Evolutionary conservation across 2,113 vertebrate species (phyloP).

Genomic region (Caranx ignobilis): DNA sequence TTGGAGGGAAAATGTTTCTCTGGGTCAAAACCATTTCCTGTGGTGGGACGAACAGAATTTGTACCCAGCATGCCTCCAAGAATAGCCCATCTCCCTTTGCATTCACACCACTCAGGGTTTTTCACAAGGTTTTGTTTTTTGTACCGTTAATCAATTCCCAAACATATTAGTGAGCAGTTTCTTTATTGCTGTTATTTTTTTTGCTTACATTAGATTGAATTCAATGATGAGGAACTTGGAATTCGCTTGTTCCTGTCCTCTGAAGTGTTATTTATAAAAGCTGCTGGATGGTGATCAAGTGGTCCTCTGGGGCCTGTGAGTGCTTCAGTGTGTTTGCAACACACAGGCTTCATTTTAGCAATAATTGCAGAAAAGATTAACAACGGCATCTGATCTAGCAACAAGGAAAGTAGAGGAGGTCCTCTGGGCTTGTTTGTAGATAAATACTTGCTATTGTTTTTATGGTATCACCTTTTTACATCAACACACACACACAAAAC

Average conservation of each 20-base stretch:
- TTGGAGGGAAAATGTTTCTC: conserved; percentile 75
- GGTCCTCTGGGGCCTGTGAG: conserved; percentile 25
- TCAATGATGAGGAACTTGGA: neutral
- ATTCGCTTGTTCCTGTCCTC: conserved; percentile 3
- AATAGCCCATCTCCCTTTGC: conserved; percentile 42
- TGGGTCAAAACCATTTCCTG: conserved; percentile 81
- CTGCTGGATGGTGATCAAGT: conserved; percentile 47
- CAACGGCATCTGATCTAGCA: conserved; percentile 13
- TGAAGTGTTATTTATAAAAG: conserved; percentile 54
- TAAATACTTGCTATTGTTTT: conserved; percentile 56
- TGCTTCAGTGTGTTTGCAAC: neutral
- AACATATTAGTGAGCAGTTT: conserved; percentile 8
- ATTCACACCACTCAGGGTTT: conserved; percentile 7
- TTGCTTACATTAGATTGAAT: neutral
- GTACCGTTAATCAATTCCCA: neutral
- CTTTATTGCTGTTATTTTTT: conserved; percentile 2
- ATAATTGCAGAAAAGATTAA: conserved; percentile 22
- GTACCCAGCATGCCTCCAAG: conserved; percentile 52
- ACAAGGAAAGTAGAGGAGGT: conserved; percentile 24
- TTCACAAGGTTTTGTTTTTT: neutral
- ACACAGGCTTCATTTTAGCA: conserved; percentile 36
- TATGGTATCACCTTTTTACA: conserved; percentile 14
- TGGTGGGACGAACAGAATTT: conserved; percentile 61
- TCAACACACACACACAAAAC: conserved; percentile 14
- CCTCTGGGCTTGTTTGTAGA: conserved; percentile 33